Percentiles rank a stretch among this genome's conserved stretches.
Conservation (phyloP, 2,888 invertebrate species). For the Zelleria hepariella region DNA sequence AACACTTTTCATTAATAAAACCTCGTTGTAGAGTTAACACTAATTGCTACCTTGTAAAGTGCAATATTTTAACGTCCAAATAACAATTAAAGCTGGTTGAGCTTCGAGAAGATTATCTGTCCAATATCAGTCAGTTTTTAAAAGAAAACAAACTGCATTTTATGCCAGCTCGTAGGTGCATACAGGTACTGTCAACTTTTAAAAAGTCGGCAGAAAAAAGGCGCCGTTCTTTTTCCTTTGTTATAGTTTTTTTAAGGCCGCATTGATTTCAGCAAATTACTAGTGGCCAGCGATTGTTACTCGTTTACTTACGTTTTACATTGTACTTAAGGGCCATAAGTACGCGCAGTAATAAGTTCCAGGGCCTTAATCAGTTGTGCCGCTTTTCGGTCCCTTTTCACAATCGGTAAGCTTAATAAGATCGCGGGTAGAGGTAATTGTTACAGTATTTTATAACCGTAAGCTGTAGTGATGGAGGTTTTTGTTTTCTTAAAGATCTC, state of each 20-base stretch:
- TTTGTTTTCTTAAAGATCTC: background rate
- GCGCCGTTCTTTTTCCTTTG: background rate
- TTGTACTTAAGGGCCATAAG: slow-evolving; percentile 70
- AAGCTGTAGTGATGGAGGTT: background rate
- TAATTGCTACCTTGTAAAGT: background rate
- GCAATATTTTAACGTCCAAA: background rate
- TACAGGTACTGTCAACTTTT: background rate
- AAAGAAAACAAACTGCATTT: background rate
- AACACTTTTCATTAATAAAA: background rate
- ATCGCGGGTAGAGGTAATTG: background rate
- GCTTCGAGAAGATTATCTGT: background rate
- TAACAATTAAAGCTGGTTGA: background rate
- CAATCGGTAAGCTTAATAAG: background rate
- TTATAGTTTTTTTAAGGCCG: slow-evolving; percentile 4
- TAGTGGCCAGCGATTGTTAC: slow-evolving; percentile 51
- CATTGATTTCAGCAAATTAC: slow-evolving; percentile 63
- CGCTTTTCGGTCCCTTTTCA: slow-evolving; percentile 33
- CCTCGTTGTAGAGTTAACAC: background rate
- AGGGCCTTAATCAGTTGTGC: slow-evolving; percentile 53
- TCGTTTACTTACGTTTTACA: slow-evolving; percentile 63
- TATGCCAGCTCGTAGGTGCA: background rate
- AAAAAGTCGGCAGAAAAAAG: background rate
- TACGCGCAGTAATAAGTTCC: background rate
- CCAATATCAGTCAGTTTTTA: background rate
- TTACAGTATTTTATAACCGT: background rate